phyloP scores from a whole-genome alignment of 1,140 invertebrate genomes.

The Sycophaga agraensis region DNA sequence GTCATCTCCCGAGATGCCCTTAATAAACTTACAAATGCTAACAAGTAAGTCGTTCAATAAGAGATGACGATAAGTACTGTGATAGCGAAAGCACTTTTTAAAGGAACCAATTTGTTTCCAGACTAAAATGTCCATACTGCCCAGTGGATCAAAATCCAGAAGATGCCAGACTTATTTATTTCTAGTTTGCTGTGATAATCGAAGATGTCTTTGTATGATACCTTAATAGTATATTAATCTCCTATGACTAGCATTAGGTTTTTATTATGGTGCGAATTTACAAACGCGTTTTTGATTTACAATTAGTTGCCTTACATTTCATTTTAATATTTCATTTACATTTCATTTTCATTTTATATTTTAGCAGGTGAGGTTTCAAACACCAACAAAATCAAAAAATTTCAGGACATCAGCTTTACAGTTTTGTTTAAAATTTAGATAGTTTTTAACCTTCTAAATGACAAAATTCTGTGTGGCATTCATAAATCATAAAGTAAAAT shows the following conservation, averaged over 20 bases:
- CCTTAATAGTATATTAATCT: conserved; percentile 19
- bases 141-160: conserved; percentile 93
- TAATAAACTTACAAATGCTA: conserved; percentile 88
- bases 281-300: conserved; percentile 4
- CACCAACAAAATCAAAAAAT: conserved; percentile 13
- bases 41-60: conserved; percentile 71
- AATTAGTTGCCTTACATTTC: conserved; percentile 5
- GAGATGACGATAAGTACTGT: conserved; percentile 31
- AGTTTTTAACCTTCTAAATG: too few species aligned
- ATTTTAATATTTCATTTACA: too few species aligned
- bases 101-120: conserved; percentile 61
- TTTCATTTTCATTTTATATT: too few species aligned
- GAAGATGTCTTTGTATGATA: conserved; percentile 26
- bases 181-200: conserved; percentile 65
- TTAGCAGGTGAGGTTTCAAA: conserved; percentile 16
- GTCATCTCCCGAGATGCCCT: conserved; percentile 97
- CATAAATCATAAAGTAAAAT: neutral
- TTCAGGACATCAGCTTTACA: neutral
- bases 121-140: conserved; percentile 97
- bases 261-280: conserved; percentile 22
- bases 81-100: conserved; percentile 48
- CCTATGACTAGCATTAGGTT: conserved; percentile 25
- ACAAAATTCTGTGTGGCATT: neutral
- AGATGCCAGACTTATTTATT: conserved; percentile 89
- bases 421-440: too few species aligned